Percentiles rank a stretch among this genome's conserved stretches.
Conservation (phyloP, 2,797 vertebrate genomes). For the Sarcoramphus papa region DNA sequence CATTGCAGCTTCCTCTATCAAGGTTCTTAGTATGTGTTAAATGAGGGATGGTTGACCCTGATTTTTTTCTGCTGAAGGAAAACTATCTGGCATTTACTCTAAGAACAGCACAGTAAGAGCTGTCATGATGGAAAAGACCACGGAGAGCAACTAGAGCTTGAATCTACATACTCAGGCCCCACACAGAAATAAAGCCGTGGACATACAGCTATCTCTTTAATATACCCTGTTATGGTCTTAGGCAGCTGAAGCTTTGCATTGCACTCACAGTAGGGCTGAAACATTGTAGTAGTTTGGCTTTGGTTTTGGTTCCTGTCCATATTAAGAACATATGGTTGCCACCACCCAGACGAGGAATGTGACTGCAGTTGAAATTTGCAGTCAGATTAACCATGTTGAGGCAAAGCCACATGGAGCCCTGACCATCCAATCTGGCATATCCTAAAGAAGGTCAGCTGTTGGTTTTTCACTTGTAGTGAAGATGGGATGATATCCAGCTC, state of each 20-base stretch:
- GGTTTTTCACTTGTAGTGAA: neutral
- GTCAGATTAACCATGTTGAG: neutral
- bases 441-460: neutral
- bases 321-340: neutral
- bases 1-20: neutral
- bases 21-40: neutral
- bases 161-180: neutral
- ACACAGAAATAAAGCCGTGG: neutral
- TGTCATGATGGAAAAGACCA: neutral
- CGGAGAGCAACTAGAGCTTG: neutral
- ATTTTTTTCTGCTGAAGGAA: neutral
- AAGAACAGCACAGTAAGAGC: neutral
- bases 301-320: neutral
- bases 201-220: neutral
- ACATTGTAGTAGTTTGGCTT: neutral
- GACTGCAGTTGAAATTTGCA: neutral
- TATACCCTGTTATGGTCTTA: neutral
- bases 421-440: neutral
- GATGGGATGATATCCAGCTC: neutral
- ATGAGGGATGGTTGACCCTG: neutral
- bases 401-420: neutral
- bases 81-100: neutral
- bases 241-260: neutral
- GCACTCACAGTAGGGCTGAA: neutral
- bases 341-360: neutral